phyloP scores from a whole-genome alignment of 2,888 invertebrate species.

The Chrysina gloriosa region DNA sequence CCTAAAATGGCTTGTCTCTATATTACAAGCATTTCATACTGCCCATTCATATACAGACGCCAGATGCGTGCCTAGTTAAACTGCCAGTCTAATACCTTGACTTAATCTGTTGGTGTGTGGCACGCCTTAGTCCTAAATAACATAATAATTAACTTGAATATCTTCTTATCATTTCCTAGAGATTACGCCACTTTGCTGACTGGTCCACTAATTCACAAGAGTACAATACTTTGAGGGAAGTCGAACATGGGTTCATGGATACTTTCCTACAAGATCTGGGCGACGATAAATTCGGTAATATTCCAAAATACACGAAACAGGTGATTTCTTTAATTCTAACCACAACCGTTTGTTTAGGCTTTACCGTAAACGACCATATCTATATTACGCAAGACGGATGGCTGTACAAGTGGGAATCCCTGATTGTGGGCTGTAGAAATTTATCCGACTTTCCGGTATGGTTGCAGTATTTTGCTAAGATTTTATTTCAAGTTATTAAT shows the following conservation, averaged over 20 bases:
- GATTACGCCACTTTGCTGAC: constrained; percentile 79
- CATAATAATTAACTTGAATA: background rate
- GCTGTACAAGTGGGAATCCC: constrained; percentile 76
- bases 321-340: background rate
- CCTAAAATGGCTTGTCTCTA: too few species aligned
- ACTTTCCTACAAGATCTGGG: constrained; percentile 74
- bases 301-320: constrained; percentile 5
- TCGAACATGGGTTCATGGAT: constrained; percentile 77
- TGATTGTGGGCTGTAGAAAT: constrained; percentile 66
- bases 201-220: constrained; percentile 81
- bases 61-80: too few species aligned
- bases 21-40: too few species aligned
- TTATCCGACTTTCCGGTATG: constrained; percentile 78
- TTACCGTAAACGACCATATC: constrained; percentile 62
- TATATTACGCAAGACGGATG: constrained; percentile 76
- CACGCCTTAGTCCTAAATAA: too few species aligned
- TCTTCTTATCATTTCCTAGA: constrained; percentile 59
- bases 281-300: constrained; percentile 68
- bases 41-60: too few species aligned
- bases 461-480: constrained; percentile 79
- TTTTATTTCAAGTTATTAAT: constrained; percentile 77
- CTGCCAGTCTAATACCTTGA: too few species aligned
- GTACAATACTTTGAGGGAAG: constrained; percentile 77
- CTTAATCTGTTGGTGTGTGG: too few species aligned
- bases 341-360: constrained; percentile 53